Conservation (phyloP, 2,113 vertebrate genomes). For the Halcyon senegalensis region DNA sequence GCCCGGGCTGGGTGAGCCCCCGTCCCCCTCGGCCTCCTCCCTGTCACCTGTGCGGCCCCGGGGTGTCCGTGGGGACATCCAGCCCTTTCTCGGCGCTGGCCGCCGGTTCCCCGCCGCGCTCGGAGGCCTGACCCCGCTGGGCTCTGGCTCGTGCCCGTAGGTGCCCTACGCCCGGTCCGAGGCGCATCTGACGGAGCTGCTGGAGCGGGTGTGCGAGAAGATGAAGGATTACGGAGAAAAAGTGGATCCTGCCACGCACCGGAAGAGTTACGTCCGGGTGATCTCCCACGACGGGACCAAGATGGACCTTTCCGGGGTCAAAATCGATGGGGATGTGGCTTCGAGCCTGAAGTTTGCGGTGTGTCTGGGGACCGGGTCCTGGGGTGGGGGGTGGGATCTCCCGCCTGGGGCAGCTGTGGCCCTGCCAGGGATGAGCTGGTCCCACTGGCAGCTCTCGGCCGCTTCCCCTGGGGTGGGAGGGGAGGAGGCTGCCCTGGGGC, state of each 20-base stretch:
- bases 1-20: background rate
- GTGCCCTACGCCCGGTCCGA: slow-evolving; percentile 92
- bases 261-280: slow-evolving; percentile 86
- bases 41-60: rapidly evolving
- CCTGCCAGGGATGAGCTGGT: background rate
- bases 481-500: background rate
- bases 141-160: slow-evolving; percentile 51
- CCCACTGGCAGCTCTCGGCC: rapidly evolving
- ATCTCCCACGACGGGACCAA: slow-evolving; percentile 82
- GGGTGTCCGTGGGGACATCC: rapidly evolving
- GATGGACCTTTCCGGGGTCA: slow-evolving; percentile 85
- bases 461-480: background rate
- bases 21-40: background rate
- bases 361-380: background rate
- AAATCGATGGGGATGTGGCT: slow-evolving; percentile 84
- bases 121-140: background rate
- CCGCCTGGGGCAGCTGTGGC: rapidly evolving
- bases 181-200: slow-evolving; percentile 90
- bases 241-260: slow-evolving; percentile 78
- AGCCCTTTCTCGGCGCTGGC: rapidly evolving
- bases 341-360: slow-evolving; percentile 90
- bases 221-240: slow-evolving; percentile 93
- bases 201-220: slow-evolving; percentile 91
- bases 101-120: rapidly evolving
- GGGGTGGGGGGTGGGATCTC: rapidly evolving